Evolutionary conservation across 2,797 vertebrate genomes (phyloP).

Genomic region (Pseudopleuronectes americanus): DNA sequence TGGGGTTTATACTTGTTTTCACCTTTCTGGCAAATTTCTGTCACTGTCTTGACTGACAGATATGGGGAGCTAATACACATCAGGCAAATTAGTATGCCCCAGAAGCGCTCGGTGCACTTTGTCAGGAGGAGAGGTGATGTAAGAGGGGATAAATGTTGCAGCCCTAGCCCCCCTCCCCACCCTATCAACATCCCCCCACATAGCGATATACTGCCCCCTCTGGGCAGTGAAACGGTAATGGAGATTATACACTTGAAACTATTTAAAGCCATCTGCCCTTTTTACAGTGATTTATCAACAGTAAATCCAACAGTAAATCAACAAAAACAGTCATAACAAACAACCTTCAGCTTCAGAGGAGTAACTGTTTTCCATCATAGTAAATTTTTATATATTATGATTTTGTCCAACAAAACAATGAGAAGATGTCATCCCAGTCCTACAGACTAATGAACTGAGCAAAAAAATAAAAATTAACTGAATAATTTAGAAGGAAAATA

Average conservation of each 20-base stretch:
- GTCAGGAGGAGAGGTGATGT: conserved; percentile 80
- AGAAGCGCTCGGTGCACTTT: conserved; percentile 74
- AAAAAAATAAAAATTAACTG: too few relatives aligned
- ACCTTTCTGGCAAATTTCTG: conserved; percentile 75
- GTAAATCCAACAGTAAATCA: too few relatives aligned
- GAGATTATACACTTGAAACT: conserved; percentile 43
- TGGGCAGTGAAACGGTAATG: conserved; percentile 68
- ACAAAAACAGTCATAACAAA: neutral
- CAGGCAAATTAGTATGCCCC: conserved; percentile 78
- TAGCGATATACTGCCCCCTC: conserved; percentile 85
- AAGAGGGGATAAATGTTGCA: conserved; percentile 81
- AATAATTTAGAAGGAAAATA: too few relatives aligned
- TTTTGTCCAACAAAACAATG: neutral
- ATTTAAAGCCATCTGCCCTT: conserved; percentile 12
- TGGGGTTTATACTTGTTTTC: conserved; percentile 65
- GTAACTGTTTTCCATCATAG: too few relatives aligned
- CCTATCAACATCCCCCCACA: conserved; percentile 59
- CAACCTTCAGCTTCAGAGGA: too few relatives aligned
- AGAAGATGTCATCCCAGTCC: too few relatives aligned
- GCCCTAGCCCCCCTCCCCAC: conserved; percentile 65
- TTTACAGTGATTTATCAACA: conserved; percentile 29
- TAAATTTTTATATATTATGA: too few relatives aligned
- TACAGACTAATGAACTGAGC: too few relatives aligned
- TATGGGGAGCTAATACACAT: conserved; percentile 65
- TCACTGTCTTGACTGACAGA: conserved; percentile 78